These are phyloP conservation scores for Apamea anceps DNA, from an alignment of 2,888 invertebrate genomes.

Conservation along the genomic window DNA sequence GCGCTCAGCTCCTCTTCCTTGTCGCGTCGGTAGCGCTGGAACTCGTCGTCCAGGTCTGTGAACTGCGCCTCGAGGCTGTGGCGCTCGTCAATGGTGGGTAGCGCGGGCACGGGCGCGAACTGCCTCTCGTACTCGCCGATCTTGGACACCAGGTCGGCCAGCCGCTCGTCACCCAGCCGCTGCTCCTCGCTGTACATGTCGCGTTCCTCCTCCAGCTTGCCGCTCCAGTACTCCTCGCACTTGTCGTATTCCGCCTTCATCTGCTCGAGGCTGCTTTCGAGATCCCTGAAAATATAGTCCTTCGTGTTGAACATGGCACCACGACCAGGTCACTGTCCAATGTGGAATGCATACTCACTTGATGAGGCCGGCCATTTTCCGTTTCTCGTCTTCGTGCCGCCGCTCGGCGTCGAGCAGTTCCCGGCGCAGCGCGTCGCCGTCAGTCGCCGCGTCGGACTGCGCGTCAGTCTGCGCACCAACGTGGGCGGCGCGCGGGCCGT, in stretches of 20 bases:
- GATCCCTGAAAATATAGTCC: slow-evolving; percentile 88
- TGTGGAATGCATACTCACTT: slow-evolving; percentile 71
- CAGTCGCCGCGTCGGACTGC: slow-evolving; percentile 16
- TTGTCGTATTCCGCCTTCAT: slow-evolving; percentile 94
- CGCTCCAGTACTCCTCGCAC: slow-evolving; percentile 96
- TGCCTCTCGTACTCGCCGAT: slow-evolving; percentile 95
- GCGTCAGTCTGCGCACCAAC: background rate
- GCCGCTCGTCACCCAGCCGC: slow-evolving; percentile 93
- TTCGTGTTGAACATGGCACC: background rate
- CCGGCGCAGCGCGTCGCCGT: slow-evolving; percentile 23
- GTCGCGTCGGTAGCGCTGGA: slow-evolving; percentile 60
- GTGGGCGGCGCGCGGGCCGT: slow-evolving; percentile 58
- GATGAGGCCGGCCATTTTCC: slow-evolving; percentile 75
- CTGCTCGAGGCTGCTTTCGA: slow-evolving; percentile 94
- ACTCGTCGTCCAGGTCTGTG: slow-evolving; percentile 69
- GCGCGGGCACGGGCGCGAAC: slow-evolving; percentile 84
- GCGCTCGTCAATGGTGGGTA: slow-evolving; percentile 94
- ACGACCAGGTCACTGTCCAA: background rate
- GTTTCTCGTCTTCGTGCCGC: slow-evolving; percentile 77
- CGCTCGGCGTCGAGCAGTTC: slow-evolving; percentile 33
- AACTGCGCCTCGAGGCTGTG: slow-evolving; percentile 89
- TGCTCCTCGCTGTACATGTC: slow-evolving; percentile 94
- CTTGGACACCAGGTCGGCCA: slow-evolving; percentile 93
- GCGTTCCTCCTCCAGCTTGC: slow-evolving; percentile 94
- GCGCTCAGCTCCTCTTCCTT: slow-evolving; percentile 78